Evolutionary conservation across 1,140 invertebrate species (phyloP), one percentile per base, ranked within the genome.

Genomic region (Sitodiplosis mosellana): DNA sequence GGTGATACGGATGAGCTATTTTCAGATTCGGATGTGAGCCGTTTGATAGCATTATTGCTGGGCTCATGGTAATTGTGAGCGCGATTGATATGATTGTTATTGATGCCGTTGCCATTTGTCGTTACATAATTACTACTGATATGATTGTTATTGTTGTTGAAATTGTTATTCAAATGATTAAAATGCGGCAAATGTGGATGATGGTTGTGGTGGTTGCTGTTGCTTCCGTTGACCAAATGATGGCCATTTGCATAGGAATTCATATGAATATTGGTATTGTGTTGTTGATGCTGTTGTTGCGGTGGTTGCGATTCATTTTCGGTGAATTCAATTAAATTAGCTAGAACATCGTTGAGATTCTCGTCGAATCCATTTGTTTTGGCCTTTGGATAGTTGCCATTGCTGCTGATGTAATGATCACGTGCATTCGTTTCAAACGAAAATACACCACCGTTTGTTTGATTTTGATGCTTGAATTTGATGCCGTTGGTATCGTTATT

Each of bases 251-350:
- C 38, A 19, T 7, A 33, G 19, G n/a, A 45, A 42, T 22, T 19
- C 20, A 14, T 33, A 38, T 41, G 12, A 38, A 19, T n/a, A 33
- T 36, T 49, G 45, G 45, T 37, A 34, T 34, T 40, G 33, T 45
- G 48, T 21, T 34, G 37, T 50, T 46, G n/a, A n/a, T n/a, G n/a
- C n/a, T n/a, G n/a, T n/a, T n/a, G n/a, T 19, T 46, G 52, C 48
- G 53, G 53, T 45, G 52, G 37, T 37, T 36, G 46, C 48, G 54
- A 47, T 59, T 62, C 42, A 48, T 54, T 40, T 52, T 57, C 34
- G 11, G 22, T 44, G 15, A 36, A 48, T 54, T 63, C 49, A 57
- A 58, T 59, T 63, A 63, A 55, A 63, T 62, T 54, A 56, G 60
- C 53, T 55, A 61, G 48, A 58, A 50, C 48, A 53, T 62, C 60